Evolutionary conservation across 1,140 invertebrate genomes (phyloP).

Genomic region (Caerostris darwini): DNA sequence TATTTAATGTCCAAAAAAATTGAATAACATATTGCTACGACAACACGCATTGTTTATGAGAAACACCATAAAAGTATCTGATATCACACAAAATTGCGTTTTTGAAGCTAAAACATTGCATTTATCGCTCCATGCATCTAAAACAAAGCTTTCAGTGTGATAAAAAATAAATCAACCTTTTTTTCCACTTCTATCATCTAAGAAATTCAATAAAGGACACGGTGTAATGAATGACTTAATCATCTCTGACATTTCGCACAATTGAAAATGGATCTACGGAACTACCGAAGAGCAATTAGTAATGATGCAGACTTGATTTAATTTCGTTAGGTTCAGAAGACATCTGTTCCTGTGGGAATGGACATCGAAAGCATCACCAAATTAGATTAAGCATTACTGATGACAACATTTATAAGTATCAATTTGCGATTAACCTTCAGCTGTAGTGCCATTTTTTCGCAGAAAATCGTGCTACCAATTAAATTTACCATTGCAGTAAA

Average conservation of each 20-base stretch:
- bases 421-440: constrained; percentile 7
- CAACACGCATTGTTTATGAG: too few species aligned
- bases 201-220: neutral
- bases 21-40: too few species aligned
- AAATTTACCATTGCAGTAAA: neutral
- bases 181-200: neutral
- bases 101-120: neutral
- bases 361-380: neutral
- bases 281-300: constrained; percentile 5
- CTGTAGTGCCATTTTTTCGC: neutral
- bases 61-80: too few species aligned
- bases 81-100: too few species aligned
- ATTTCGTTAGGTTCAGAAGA: neutral
- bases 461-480: neutral
- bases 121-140: neutral
- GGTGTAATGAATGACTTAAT: neutral
- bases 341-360: neutral
- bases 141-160: neutral
- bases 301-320: constrained; percentile 34
- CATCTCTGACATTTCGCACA: neutral
- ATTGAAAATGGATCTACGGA: neutral
- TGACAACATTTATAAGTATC: constrained; percentile 31
- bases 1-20: too few species aligned
- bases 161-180: neutral
- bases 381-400: constrained; percentile 37